Evolutionary conservation across 2,888 invertebrate genomes (phyloP), one percentile per base, ranked within the genome.

Genomic region (Nomada ruficornis): DNA sequence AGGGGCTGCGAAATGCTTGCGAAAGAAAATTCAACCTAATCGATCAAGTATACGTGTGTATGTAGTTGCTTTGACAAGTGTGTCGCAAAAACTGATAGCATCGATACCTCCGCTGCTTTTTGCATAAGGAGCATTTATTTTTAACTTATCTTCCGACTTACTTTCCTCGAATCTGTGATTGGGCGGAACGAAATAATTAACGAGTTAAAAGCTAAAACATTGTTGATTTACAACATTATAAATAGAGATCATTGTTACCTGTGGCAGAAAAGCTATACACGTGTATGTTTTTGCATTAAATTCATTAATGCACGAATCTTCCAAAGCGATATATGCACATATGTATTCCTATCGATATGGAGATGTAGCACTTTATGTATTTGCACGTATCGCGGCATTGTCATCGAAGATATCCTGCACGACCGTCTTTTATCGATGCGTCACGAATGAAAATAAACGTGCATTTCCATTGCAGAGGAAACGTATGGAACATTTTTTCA

Each of bases 401-500:
- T 60, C 60, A 26, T 50, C 29, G 15, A 15, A 29, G 65, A 77
- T 71, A 47, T 47, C 55, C 60, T 50, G n/a, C 54, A 15, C 26
- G 70, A 71, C 77, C 26, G 70, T 65, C 77, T 77, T 80, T 77
- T 77, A 60, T 71, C 65, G 60, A 47, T 54, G 64, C 65, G 52
- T 80, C 77, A 71, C 65, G 59, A 15, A 76, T 42, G 60, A 80
- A 71, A 80, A 76, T 70, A 77, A 80, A 36, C 29, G 36, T 60
- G 50, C 47, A 64, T 79, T 69, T 76, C 63, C 52, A 63, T 79
- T 59, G 76, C 57, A 77, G 69, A 79, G 26, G 63, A 29, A 57
- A 42, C 13, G 47, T 47, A 10, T 10, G 47, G 47, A 47, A 47
- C 47, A 47, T 15, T 10, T 47, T 47, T 3, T 15, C 13, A 11